These are phyloP conservation scores for Teleogryllus occipitalis DNA, from an alignment of 1,140 invertebrate species.

Conservation along the genomic window DNA sequence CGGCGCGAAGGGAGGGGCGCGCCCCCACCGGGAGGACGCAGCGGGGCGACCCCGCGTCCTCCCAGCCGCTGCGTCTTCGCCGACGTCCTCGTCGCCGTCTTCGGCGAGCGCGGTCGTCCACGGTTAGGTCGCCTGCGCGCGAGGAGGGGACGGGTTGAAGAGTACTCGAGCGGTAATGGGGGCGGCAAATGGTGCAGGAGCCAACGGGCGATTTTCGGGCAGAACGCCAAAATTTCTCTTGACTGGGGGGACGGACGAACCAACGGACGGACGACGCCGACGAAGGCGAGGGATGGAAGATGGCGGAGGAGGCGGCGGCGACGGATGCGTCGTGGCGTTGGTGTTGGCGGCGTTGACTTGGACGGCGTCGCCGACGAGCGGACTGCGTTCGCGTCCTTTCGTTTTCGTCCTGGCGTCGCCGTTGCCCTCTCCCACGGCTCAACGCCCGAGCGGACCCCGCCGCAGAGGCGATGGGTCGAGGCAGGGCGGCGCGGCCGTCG, in stretches of 20 bases:
- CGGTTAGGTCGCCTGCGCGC: neutral
- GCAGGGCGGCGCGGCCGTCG: neutral
- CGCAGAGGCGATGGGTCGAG: too few species aligned
- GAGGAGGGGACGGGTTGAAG: neutral
- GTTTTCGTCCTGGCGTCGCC: neutral
- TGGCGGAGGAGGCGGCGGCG: too few species aligned
- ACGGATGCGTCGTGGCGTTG: too few species aligned
- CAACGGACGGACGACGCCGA: neutral
- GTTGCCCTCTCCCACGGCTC: too few species aligned
- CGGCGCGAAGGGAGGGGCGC: too few species aligned
- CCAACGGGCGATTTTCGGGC: neutral
- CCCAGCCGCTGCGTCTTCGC: too few species aligned
- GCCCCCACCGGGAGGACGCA: neutral
- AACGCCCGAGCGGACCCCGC: too few species aligned
- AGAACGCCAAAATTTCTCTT: neutral
- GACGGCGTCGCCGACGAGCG: neutral
- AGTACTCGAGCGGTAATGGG: conserved; percentile 3
- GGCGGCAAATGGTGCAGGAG: neutral
- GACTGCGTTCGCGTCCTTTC: neutral
- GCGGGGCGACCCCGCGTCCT: neutral
- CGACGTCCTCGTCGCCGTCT: too few species aligned
- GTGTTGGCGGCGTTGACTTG: neutral
- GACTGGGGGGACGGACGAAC: neutral
- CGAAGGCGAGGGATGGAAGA: neutral
- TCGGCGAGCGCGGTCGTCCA: neutral